Percentiles rank a stretch among this genome's conserved stretches.
phyloP scores from a whole-genome alignment of 2,797 vertebrate species.

The Caiman crocodilus region DNA sequence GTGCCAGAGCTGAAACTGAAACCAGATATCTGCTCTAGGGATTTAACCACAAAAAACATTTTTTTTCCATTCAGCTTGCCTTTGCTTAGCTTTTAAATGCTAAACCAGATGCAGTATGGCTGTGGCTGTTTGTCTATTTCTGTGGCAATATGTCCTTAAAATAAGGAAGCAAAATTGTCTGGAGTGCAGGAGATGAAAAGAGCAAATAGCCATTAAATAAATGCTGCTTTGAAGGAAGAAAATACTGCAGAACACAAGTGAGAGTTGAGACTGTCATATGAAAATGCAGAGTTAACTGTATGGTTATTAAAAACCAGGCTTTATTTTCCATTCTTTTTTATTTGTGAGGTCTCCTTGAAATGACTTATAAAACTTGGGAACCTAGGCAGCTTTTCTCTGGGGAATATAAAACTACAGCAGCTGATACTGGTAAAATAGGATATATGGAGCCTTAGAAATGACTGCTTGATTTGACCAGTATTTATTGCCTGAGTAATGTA shows the following conservation, averaged over 20 bases:
- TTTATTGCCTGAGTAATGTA: constrained; percentile 73
- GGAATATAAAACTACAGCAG: constrained; percentile 64
- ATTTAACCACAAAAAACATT: neutral
- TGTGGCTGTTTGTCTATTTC: neutral
- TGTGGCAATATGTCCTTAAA: neutral
- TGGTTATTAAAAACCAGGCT: constrained; percentile 32
- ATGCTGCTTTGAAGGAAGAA: neutral
- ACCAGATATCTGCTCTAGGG: neutral
- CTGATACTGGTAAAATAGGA: constrained; percentile 76
- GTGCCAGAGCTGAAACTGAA: accelerated
- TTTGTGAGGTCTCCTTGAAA: constrained; percentile 76
- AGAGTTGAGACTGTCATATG: neutral
- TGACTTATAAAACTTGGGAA: constrained; percentile 67
- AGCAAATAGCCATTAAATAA: neutral
- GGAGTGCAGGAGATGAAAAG: neutral
- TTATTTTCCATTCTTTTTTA: constrained; percentile 44
- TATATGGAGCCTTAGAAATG: constrained; percentile 72
- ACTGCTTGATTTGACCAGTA: constrained; percentile 76
- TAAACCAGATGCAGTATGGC: neutral
- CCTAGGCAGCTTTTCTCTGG: constrained; percentile 60
- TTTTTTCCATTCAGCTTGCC: neutral
- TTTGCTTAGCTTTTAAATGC: neutral
- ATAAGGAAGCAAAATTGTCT: neutral
- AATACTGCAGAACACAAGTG: neutral
- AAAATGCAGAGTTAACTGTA: neutral